A percentile compares a stretch with the other conserved stretches of the same genome.
phyloP scores from a whole-genome alignment of 35 echinoderm and acorn worm species.

The Ophioderma brevispina region DNA sequence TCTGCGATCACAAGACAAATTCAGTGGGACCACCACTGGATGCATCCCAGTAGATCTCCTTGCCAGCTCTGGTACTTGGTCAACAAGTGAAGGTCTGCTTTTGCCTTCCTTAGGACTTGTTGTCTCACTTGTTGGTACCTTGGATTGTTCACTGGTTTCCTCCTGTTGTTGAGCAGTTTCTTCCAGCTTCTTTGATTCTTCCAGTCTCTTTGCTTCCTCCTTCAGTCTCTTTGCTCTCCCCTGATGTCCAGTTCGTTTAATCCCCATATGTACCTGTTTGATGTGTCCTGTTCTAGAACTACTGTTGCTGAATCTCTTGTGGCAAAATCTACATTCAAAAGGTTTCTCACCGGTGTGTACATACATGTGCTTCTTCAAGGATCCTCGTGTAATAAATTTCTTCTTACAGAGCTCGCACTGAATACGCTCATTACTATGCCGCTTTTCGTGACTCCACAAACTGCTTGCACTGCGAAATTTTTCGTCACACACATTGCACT shows the following conservation, averaged over 20 bases:
- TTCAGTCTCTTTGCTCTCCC: neutral
- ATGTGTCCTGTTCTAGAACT: neutral
- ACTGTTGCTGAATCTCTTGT: neutral
- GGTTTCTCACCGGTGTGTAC: neutral
- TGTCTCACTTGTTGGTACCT: neutral
- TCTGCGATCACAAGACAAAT: neutral
- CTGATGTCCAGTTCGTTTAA: neutral
- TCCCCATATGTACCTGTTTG: neutral
- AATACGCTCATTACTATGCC: neutral
- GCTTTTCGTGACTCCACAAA: neutral
- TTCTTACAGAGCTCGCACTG: neutral
- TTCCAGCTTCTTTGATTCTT: no score
- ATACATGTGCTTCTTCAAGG: neutral
- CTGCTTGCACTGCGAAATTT: neutral
- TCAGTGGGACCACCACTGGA: neutral
- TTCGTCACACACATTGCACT: neutral
- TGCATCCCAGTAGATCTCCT: neutral
- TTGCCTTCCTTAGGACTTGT: neutral
- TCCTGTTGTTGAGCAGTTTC: neutral
- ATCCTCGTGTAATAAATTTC: neutral
- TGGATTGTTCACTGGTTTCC: neutral
- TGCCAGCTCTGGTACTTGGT: neutral
- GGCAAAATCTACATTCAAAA: neutral
- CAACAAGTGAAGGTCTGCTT: neutral
- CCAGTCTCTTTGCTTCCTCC: neutral